phyloP scores from a whole-genome alignment of 2,113 vertebrate genomes.

The Hemichromis elongatus region DNA sequence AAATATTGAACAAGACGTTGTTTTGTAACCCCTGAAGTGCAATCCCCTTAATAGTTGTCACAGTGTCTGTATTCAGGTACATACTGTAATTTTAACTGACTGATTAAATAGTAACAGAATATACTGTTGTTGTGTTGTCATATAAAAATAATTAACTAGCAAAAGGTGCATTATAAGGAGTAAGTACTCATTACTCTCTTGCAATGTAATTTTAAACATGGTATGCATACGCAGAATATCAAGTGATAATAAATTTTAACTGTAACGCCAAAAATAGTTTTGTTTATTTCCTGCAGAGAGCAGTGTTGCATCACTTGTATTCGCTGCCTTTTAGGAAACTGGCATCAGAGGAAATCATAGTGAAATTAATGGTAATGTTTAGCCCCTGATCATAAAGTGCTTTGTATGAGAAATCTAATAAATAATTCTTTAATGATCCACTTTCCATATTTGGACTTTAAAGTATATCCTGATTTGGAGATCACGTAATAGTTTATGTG shows the following conservation, averaged over 20 bases:
- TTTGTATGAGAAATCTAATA: neutral
- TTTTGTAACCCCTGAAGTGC: neutral
- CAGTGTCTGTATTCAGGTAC: neutral
- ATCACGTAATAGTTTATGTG: neutral
- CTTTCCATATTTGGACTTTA: neutral
- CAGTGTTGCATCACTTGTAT: neutral
- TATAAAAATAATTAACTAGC: neutral
- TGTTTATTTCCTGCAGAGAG: constrained; percentile 24
- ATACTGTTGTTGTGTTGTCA: neutral
- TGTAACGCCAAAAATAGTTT: neutral
- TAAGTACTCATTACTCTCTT: neutral
- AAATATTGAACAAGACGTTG: neutral
- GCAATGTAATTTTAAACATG: neutral
- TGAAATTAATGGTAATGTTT: neutral
- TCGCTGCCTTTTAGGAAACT: neutral
- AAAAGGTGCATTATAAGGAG: neutral
- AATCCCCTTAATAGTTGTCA: neutral
- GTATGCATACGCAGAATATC: neutral
- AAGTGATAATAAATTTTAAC: constrained; percentile 25
- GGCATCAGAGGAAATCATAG: neutral
- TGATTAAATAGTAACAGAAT: neutral
- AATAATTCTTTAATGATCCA: neutral
- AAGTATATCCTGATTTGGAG: neutral
- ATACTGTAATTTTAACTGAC: neutral
- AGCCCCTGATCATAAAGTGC: neutral